Conservation (phyloP, 2,113 vertebrate genomes). For the Leptodactylus fuscus region DNA sequence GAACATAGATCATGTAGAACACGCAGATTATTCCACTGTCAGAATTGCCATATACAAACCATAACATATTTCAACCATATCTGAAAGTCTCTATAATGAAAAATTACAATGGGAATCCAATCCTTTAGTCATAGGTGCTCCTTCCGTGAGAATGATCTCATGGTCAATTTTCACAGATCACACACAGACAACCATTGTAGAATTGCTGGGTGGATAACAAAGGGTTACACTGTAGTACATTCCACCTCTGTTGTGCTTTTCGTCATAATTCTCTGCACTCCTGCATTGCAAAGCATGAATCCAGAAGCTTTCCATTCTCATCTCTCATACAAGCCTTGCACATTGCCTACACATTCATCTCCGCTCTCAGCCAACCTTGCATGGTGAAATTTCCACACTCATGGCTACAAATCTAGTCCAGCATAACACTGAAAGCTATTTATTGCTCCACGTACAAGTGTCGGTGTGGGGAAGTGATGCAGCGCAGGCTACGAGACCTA, state of each 20-base stretch:
- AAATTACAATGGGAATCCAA: background rate
- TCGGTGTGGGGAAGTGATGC: constrained; percentile 18
- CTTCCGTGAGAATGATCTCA: too few species aligned
- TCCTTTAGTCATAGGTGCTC: background rate
- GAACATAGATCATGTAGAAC: too few species aligned
- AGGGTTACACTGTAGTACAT: constrained; percentile 14
- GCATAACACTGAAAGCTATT: constrained; percentile 1
- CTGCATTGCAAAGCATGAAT: constrained; percentile 44
- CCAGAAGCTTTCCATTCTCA: constrained; percentile 43
- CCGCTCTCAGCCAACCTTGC: background rate
- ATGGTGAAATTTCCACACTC: constrained; percentile 24
- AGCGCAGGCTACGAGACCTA: background rate
- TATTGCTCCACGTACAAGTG: background rate
- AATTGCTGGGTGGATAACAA: background rate
- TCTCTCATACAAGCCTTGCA: constrained; percentile 25
- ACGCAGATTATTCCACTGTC: too few species aligned
- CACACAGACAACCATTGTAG: too few species aligned
- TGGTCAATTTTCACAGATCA: too few species aligned
- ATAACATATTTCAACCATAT: too few species aligned
- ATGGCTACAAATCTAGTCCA: constrained; percentile 4
- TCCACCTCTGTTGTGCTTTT: constrained; percentile 16
- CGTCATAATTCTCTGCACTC: constrained; percentile 6
- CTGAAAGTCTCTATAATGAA: background rate
- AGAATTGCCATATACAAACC: too few species aligned
- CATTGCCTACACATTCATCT: constrained; percentile 9